Evolutionary conservation across 2,113 vertebrate genomes (phyloP).

Genomic region (Myotis davidii): DNA sequence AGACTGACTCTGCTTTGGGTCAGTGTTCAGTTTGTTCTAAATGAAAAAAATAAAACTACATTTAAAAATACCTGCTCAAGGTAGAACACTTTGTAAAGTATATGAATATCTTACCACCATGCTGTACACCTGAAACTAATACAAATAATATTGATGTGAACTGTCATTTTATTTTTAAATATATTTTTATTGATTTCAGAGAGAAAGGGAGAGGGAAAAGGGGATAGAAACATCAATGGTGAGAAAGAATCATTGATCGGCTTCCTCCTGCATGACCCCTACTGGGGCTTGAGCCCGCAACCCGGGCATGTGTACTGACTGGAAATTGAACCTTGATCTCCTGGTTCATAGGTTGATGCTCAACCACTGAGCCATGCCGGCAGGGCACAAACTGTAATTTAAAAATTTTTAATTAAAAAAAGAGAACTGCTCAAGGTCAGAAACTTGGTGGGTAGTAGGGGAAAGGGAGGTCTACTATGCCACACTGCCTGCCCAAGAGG

Average conservation of each 20-base stretch:
- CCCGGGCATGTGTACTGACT: too few relatives aligned
- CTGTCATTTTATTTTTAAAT: neutral
- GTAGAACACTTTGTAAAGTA: neutral
- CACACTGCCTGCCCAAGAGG: neutral
- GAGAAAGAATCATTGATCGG: too few relatives aligned
- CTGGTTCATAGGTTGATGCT: too few relatives aligned
- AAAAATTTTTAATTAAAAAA: neutral
- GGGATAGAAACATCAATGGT: too few relatives aligned
- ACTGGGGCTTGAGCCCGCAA: too few relatives aligned
- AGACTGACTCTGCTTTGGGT: constrained; percentile 16
- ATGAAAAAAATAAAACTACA: constrained; percentile 32
- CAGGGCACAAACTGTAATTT: neutral
- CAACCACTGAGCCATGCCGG: too few relatives aligned
- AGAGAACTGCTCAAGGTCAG: constrained; percentile 10
- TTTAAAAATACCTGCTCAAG: constrained; percentile 22
- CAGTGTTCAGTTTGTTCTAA: constrained; percentile 9
- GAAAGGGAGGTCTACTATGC: neutral
- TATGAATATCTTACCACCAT: neutral
- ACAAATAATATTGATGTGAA: neutral
- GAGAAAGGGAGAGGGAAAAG: too few relatives aligned
- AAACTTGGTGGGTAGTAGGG: neutral
- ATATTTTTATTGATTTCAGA: too few relatives aligned
- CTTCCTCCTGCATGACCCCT: too few relatives aligned
- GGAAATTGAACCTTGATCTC: too few relatives aligned
- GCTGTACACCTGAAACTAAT: neutral